Evolutionary conservation across 2,888 invertebrate genomes (phyloP).

Genomic region (Tenodera sinensis): DNA sequence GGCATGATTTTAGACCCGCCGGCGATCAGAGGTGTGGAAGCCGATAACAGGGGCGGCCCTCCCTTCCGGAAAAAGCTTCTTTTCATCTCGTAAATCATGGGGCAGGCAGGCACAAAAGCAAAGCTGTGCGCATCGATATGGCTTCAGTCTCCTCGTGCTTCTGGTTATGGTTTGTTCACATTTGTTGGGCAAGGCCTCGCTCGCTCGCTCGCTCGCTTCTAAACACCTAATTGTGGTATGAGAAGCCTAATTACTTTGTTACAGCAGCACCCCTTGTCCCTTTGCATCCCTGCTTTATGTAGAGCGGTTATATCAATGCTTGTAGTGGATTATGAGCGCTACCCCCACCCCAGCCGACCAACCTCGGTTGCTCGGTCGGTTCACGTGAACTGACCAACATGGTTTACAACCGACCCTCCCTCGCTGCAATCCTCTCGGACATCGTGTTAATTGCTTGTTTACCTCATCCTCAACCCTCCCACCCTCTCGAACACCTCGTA

Average conservation of each 20-base stretch:
- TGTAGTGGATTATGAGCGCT: slow-evolving; percentile 24
- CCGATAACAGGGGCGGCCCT: background rate
- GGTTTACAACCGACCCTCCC: slow-evolving; percentile 13
- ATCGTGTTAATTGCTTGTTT: slow-evolving; percentile 33
- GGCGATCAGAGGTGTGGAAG: background rate
- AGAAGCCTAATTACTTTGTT: slow-evolving; percentile 29
- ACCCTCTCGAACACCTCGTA: slow-evolving; percentile 5
- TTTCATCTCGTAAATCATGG: background rate
- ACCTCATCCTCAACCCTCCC: slow-evolving; percentile 22
- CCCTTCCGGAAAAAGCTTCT: background rate
- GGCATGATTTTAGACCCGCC: background rate
- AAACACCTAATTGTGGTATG: slow-evolving; percentile 29
- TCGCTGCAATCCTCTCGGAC: slow-evolving; percentile 18
- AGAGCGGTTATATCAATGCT: slow-evolving; percentile 20
- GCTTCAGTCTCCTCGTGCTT: background rate
- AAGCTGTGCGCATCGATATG: background rate
- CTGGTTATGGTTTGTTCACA: background rate
- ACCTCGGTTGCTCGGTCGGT: background rate
- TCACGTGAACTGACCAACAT: slow-evolving; percentile 25
- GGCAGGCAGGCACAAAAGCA: background rate
- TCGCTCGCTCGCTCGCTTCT: too few relatives aligned
- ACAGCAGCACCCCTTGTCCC: slow-evolving; percentile 14
- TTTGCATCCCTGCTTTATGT: slow-evolving; percentile 6
- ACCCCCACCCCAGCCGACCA: background rate
- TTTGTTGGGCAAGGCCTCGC: slow-evolving; percentile 3